A percentile compares a stretch with the other conserved stretches of the same genome.
Evolutionary conservation across 1,140 invertebrate genomes (phyloP).

Genomic region (Diprion similis): DNA sequence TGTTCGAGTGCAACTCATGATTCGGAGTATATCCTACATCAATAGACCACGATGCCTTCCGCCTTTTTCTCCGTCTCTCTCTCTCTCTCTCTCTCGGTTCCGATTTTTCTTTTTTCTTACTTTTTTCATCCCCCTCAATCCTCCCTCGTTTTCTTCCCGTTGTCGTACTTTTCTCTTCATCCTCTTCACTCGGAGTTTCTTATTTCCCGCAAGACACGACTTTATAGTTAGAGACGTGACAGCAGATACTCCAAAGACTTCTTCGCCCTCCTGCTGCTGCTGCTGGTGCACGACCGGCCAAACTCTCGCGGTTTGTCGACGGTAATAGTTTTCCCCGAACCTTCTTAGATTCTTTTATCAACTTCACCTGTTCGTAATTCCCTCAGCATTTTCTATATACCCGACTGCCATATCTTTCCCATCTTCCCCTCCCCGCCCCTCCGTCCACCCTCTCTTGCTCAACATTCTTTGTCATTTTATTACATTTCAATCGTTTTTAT

Average conservation of each 20-base stretch:
- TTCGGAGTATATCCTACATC: background rate
- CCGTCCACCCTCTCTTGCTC: too few species aligned
- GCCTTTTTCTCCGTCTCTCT: background rate
- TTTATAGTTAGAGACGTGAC: conserved; percentile 7
- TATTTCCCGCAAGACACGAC: conserved; percentile 7
- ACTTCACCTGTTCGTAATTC: background rate
- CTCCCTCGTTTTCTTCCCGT: too few species aligned
- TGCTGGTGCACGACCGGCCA: too few species aligned
- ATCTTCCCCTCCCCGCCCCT: background rate
- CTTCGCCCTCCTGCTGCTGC: too few species aligned
- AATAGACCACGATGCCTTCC: background rate
- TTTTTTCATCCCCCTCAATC: too few species aligned
- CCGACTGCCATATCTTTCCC: background rate
- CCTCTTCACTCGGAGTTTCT: background rate
- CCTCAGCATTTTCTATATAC: background rate
- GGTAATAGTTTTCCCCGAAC: conserved; percentile 1
- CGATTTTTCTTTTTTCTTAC: background rate
- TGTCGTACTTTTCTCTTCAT: too few species aligned
- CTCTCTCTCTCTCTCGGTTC: background rate
- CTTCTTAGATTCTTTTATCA: conserved; percentile 2
- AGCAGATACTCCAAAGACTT: conserved; percentile 5
- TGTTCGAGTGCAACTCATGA: background rate
- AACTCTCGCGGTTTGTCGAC: background rate
- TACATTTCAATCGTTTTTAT: too few species aligned
- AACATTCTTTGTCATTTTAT: too few species aligned